These are phyloP conservation scores for Danio tinwini DNA, from an alignment of 2,797 vertebrate genomes.

Conservation along the genomic window DNA sequence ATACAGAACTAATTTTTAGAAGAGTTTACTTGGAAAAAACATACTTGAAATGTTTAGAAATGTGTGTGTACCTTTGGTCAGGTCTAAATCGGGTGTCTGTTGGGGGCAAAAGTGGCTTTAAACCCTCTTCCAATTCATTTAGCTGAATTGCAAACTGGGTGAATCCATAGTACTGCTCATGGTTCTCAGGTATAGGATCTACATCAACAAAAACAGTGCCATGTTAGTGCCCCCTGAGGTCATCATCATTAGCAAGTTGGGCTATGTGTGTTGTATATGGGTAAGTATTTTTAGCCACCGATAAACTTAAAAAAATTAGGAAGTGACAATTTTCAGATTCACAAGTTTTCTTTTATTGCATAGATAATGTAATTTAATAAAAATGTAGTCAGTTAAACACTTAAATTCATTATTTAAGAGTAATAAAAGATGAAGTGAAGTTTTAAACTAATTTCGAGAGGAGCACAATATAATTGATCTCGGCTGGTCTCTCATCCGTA, in stretches of 20 bases:
- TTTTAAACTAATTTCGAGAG: too few relatives aligned
- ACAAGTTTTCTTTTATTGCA: too few relatives aligned
- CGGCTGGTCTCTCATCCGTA: too few relatives aligned
- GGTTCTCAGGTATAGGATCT: constrained; percentile 90
- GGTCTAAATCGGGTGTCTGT: constrained; percentile 95
- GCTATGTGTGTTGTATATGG: too few relatives aligned
- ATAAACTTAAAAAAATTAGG: too few relatives aligned
- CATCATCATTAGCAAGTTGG: neutral
- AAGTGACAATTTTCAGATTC: too few relatives aligned
- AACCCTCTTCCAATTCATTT: constrained; percentile 87
- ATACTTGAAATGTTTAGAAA: neutral
- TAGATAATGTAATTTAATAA: too few relatives aligned
- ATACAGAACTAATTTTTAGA: neutral
- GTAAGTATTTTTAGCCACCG: too few relatives aligned
- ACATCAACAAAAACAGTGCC: constrained; percentile 22
- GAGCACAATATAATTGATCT: too few relatives aligned
- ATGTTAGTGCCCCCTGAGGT: neutral
- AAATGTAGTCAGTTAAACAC: too few relatives aligned
- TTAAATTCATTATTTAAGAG: too few relatives aligned
- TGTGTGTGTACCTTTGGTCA: constrained; percentile 89
- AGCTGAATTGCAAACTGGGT: constrained; percentile 93
- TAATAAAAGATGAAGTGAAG: too few relatives aligned
- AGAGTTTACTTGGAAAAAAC: neutral
- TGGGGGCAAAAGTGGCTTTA: constrained; percentile 83
- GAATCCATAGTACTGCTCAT: constrained; percentile 94